phyloP scores from a whole-genome alignment of 2,888 invertebrate species.

The Galerucella nymphaeae region DNA sequence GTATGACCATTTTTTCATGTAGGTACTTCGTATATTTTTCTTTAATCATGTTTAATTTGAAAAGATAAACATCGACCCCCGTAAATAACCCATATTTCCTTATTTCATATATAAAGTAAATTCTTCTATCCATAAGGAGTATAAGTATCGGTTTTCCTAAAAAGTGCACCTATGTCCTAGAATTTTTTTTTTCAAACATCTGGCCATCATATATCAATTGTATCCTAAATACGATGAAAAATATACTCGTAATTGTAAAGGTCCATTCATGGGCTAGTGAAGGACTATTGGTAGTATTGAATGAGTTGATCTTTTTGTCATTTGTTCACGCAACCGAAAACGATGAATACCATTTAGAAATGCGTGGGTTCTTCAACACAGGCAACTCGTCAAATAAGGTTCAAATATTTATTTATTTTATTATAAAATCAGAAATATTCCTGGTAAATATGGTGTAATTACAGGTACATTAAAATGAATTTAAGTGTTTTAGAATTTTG shows the following conservation, averaged over 20 bases:
- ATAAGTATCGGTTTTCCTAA: neutral
- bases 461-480: too few species aligned
- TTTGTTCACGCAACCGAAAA: slow-evolving; percentile 60
- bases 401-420: neutral
- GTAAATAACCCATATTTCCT: neutral
- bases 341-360: slow-evolving; percentile 47
- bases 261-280: slow-evolving; percentile 51
- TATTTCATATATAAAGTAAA: neutral
- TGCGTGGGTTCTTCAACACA: slow-evolving; percentile 46
- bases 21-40: too few species aligned
- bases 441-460: too few species aligned
- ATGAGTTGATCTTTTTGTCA: slow-evolving; percentile 59
- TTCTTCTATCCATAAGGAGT: neutral
- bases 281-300: slow-evolving; percentile 54
- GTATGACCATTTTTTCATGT: too few species aligned
- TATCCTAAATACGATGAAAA: slow-evolving; percentile 60
- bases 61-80: neutral
- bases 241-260: slow-evolving; percentile 60
- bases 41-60: too few species aligned
- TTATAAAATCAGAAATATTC: too few species aligned
- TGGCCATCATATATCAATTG: slow-evolving; percentile 61
- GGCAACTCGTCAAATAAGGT: slow-evolving; percentile 43
- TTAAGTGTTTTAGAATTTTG: neutral
- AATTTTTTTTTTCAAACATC: slow-evolving; percentile 51
- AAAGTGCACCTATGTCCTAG: neutral